Base-by-base conservation (phyloP, 2,888 invertebrate species). In the Phengaris arion region DNA sequence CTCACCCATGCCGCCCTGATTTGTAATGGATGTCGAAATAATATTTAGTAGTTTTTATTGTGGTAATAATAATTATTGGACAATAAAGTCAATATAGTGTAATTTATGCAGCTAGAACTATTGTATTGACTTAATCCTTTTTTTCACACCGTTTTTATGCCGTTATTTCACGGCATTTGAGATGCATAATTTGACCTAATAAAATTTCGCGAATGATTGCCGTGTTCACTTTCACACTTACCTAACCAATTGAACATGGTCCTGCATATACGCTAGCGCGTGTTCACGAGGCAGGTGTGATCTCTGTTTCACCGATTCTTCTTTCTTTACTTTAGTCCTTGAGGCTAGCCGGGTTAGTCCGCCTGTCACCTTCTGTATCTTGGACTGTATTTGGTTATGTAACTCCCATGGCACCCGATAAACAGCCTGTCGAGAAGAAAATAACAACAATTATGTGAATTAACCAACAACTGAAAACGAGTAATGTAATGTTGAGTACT, bases 341-440 rank as follows among this genome's bases (percentile, higher is more conserved):
- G 98, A 98, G 0, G 98, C 98, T 72, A 99, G 94, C 46, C 98
- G 95, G 0, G 98, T 97, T 76, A 99, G 93, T 0, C 98, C 99
- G 3, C 98, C 98, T 0, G 99, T 98, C 6, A 95, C 95, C 89
- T 98, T 98, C 87, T 99, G 98, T 80, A 99, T 98, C 94, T 98
- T 99, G 84, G 98, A 98, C 86, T 99, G 98, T 75, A 99, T 97
- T 87, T 99, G 99, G 86, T 98, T 98, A 86, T 98, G 98, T 22
- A 98, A 94, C 88, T 98, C 98, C 97, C 98, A 98, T 0, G 98
- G 97, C 9, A 97, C 97, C 80, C 97, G 95, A 82, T 96, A 95
- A 2, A 94, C 92, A 6, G 94, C 94, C 94, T 94, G n/a, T 68
- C 55, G 57, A 68, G 51, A 72, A 57, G 9, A 10, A 74, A 54